Percentiles rank a stretch among this genome's conserved stretches.
These are phyloP conservation scores for Callaeas wilsoni DNA, from an alignment of 2,113 vertebrate species.

Conservation along the genomic window DNA sequence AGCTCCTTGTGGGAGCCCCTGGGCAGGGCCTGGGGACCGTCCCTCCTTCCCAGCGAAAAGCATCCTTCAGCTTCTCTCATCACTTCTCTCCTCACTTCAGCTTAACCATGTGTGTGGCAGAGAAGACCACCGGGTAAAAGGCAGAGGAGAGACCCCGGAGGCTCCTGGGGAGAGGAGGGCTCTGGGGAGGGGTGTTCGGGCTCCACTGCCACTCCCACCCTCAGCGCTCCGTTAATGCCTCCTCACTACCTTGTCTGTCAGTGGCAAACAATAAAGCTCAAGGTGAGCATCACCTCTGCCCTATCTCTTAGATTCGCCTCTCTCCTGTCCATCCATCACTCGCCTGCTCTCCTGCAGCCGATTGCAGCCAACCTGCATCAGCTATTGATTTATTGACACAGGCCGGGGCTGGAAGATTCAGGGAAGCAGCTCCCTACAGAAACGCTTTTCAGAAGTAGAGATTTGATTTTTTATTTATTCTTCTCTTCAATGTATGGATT, in stretches of 20 bases:
- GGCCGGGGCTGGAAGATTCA: conserved; percentile 51
- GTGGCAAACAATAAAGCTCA: conserved; percentile 43
- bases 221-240: not conserved
- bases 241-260: not conserved
- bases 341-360: conserved; percentile 49
- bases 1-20: not conserved
- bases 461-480: conserved; percentile 65
- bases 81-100: not conserved
- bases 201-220: not conserved
- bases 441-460: conserved; percentile 66
- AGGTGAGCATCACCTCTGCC: conserved; percentile 70
- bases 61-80: not conserved
- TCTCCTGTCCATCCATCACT: conserved; percentile 60
- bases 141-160: not conserved
- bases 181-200: not conserved
- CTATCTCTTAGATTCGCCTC: conserved; percentile 37
- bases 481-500: conserved; percentile 63
- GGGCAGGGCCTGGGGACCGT: not conserved
- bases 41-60: not conserved
- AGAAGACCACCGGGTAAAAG: not conserved
- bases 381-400: conserved; percentile 73
- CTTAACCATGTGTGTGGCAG: rapidly evolving
- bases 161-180: not conserved
- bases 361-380: conserved; percentile 67
- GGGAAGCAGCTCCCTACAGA: conserved; percentile 66